Base-by-base conservation (phyloP, 2,797 vertebrate species). In the Megaceryle alcyon region DNA sequence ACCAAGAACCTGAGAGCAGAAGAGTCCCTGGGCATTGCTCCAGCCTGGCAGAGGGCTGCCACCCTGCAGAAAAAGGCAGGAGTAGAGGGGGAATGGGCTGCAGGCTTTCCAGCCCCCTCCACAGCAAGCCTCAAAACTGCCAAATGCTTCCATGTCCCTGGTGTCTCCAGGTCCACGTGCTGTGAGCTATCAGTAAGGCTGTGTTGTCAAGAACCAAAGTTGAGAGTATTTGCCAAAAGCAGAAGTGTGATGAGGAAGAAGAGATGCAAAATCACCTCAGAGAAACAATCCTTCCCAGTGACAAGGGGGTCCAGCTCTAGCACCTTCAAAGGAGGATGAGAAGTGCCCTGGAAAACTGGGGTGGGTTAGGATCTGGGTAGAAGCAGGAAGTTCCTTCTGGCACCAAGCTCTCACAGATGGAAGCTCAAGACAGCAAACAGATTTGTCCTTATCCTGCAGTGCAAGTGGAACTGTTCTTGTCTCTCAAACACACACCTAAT, bases 401-500 rank as follows among this genome's bases (percentile, higher is more conserved):
- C 68, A 70, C n/a, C 18, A 43, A 65, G 66, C 66, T 75, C 68
- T 86, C 57, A 23, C 81, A 87, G 90, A 85, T 13, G 78, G 89
- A 80, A 72, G 49, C 70, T 80, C 41, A 35, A 86, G 82, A 65
- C 83, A 91, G 86, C 85, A 31, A 56, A 66, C 51, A 90, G 89
- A 85, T 57, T 87, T 2, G 2, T 89, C 88, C 94, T 78, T 72
- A 79, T 96, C 70, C 77, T 57, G 71, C 84, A 41, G 87, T n/a
- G 31, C 82, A 92, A 95, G 82, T 11, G 37, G 48, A 85, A 39
- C 82, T 53, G 72, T 69, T 82, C 91, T 61, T 92, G 65, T 89
- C 94, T 96, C 92, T 89, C 92, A 88, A 64, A 86, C 66, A 90
- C 80, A 77, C 29, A 75, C 49, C 86, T 91, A 80, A 97, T 95